Evolutionary conservation across 2,888 invertebrate species (phyloP), one percentile per base, ranked within the genome.

Genomic region (Ectemnius cavifrons): DNA sequence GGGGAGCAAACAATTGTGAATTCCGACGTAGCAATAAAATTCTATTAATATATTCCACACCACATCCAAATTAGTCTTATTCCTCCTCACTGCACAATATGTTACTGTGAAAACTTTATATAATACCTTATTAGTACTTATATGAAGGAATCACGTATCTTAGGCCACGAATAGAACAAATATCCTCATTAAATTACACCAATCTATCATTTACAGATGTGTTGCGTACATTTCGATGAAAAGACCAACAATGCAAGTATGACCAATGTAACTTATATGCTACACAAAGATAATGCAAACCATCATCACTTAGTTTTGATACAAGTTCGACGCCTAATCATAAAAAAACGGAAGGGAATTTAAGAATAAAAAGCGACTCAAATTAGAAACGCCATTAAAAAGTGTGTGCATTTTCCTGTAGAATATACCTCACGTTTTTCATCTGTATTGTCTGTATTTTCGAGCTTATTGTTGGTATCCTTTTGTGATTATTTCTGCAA

Each of bases 91-190:
- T 69, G 76, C 63, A 74, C 60, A 67, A 72, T 71, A 72, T 72
- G 82, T 63, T 72, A 63, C 77, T 78, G 70, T 79, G 67, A 73
- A 72, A 64, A 75, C 46, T 79, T 75, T 83, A 84, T 62, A 73
- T 57, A 68, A 74, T 77, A 82, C 65, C 68, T 81, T 79, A 79
- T 67, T 69, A 84, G 70, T 81, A 79, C 71, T 79, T 84, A 81
- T 62, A 84, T 75, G 80, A 84, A 81, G 79, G 81, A 81, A 81
- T 81, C 79, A 71, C 73, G 75, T 63, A 73, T 71, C 68, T 75
- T 73, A 78, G 81, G 79, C 81, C 74, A 77, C 20, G 60, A 20
- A 60, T 83, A 83, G 83, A 78, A 81, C 82, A 76, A 77, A 75
- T 67, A 70, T 74, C 63, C 67, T 80, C 75, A 70, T 62, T 62